These are phyloP conservation scores for Apamea monoglypha DNA, from an alignment of 2,888 invertebrate species.

Conservation along the genomic window DNA sequence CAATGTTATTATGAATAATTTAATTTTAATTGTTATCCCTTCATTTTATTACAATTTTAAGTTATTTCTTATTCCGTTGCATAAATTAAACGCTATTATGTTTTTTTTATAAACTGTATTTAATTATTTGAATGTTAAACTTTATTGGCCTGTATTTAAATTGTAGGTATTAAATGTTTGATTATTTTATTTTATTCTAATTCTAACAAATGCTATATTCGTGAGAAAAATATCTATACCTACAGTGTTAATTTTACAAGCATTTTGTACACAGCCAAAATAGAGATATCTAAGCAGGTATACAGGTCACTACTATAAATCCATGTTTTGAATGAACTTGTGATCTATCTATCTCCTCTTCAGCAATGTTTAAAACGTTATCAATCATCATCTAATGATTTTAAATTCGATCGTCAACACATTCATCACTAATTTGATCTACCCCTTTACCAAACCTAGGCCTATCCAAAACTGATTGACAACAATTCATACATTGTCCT, in stretches of 20 bases:
- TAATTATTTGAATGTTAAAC: conserved; percentile 16
- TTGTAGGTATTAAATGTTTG: conserved; percentile 11
- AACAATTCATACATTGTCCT: neutral
- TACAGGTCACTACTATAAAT: neutral
- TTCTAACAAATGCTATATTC: neutral
- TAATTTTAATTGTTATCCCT: conserved; percentile 10
- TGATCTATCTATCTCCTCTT: neutral
- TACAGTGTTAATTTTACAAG: neutral
- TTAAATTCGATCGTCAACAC: neutral
- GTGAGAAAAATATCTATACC: neutral
- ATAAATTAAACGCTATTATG: conserved; percentile 18
- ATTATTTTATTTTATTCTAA: conserved; percentile 1
- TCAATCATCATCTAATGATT: neutral
- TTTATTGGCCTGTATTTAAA: conserved; percentile 2
- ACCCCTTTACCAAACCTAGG: neutral
- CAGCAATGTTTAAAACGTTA: neutral
- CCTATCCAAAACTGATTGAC: neutral
- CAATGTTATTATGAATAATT: neutral
- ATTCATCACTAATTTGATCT: neutral
- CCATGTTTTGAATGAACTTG: neutral
- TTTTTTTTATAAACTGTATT: conserved; percentile 13
- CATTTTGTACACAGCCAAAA: neutral
- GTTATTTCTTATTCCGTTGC: conserved; percentile 6
- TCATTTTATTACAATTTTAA: conserved; percentile 13
- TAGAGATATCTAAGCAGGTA: neutral